Evolutionary conservation across 2,113 vertebrate genomes (phyloP), one percentile per base, ranked within the genome.

Genomic region (Haliaeetus leucogaster): DNA sequence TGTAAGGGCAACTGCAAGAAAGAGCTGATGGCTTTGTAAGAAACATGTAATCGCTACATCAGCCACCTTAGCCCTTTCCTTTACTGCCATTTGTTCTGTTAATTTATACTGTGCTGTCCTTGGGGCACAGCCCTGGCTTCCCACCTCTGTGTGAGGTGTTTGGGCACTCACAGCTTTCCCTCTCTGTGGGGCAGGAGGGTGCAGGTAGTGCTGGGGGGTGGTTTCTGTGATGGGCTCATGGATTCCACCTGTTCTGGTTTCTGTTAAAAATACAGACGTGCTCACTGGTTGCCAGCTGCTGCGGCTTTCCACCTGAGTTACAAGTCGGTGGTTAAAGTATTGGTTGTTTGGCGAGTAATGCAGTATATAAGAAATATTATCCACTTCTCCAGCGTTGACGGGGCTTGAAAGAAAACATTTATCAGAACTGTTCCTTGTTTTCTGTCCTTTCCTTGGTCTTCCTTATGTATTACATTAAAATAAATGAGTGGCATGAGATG

Each of bases 31-130:
- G 26, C 26, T 66, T 8, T 42, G 6, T 25, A 34, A 13, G 23
- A 18, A 72, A 11, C 5, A 1, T 1, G 3, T 1, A 1, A 11
- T 17, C 3, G 0, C 25, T 15, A 3, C 5, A 2, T 23, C 13
- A 25, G 30, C 18, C 10, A 32, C 29, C 27, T 5, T 2, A 43
- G 6, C 29, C 11, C 9, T 25, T 38, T 36, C 2, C 14, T 59
- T 29, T 23, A 0, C 3, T 40, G n/a, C 16, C 2, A 0, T 15
- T 47, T 34, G 19, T 3, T 14, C 45, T 73, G 11, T 12, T 48
- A 22, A 16, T 13, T 18, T 12, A 3, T 2, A 0, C 12, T 1
- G 2, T 9, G 27, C 12, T 45, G 2, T 6, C 22, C 8, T 13
- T 9, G 8, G 25, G 29, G 11, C 3, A 2, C 0, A 2, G 40